Conservation (phyloP, 1,140 invertebrate species). For the Agrilus planipennis region DNA sequence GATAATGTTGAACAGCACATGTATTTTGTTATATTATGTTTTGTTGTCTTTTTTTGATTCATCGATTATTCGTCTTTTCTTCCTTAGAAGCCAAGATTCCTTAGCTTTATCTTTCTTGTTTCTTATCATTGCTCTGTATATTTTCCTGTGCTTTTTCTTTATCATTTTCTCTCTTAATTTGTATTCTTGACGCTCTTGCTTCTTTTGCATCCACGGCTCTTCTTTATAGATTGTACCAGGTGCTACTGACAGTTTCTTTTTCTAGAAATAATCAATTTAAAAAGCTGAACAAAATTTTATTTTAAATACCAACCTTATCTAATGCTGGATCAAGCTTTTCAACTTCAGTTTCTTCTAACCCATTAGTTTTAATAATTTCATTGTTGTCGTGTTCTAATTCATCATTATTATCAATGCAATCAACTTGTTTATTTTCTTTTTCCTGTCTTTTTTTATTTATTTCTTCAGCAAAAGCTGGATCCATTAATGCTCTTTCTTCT, state of each 20-base stretch:
- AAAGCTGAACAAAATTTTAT: background rate
- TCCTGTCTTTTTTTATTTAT: conserved; percentile 29
- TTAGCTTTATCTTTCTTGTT: conserved; percentile 67
- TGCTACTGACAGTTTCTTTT: conserved; percentile 63
- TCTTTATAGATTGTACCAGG: conserved; percentile 59
- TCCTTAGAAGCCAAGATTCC: conserved; percentile 71
- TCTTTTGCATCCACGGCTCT: conserved; percentile 56
- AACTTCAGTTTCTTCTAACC: conserved; percentile 35
- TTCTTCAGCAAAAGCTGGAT: conserved; percentile 43
- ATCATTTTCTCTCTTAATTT: conserved; percentile 91
- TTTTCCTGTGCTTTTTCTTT: conserved; percentile 79
- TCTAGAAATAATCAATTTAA: conserved; percentile 36
- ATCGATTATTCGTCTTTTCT: conserved; percentile 64
- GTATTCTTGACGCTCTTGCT: conserved; percentile 75
- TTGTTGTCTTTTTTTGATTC: conserved; percentile 43
- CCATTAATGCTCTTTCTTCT: conserved; percentile 66
- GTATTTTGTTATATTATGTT: conserved; percentile 28
- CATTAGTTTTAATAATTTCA: conserved; percentile 32
- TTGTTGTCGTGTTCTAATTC: conserved; percentile 33
- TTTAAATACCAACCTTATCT: conserved; percentile 10
- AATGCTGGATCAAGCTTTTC: conserved; percentile 20
- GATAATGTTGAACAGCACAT: no score
- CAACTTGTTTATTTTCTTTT: conserved; percentile 32
- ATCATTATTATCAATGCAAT: conserved; percentile 31
- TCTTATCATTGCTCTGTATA: conserved; percentile 90